These are phyloP conservation scores for Leucania comma DNA, from an alignment of 2,888 invertebrate species.

Conservation along the genomic window DNA sequence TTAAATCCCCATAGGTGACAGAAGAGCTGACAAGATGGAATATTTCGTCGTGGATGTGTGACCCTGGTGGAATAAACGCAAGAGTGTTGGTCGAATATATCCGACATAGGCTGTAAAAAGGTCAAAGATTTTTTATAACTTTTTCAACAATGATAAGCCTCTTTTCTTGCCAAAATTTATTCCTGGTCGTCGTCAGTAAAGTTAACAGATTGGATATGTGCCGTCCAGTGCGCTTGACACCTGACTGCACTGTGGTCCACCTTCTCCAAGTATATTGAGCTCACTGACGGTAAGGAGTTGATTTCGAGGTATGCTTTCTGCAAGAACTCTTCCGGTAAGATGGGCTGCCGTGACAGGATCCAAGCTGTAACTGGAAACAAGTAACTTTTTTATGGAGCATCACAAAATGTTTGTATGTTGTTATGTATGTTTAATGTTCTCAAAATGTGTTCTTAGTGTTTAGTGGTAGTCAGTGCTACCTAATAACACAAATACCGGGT, in stretches of 20 bases:
- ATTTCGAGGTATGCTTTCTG: constrained; percentile 69
- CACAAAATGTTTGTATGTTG: too few species aligned
- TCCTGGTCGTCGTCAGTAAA: constrained; percentile 29
- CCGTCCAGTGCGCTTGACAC: constrained; percentile 81
- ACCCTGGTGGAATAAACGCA: too few species aligned
- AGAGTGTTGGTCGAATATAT: too few species aligned
- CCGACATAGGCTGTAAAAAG: too few species aligned
- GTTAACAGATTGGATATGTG: constrained; percentile 78
- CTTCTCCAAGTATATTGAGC: constrained; percentile 73
- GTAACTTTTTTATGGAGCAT: too few species aligned
- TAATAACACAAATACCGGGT: too few species aligned
- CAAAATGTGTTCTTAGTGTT: too few species aligned
- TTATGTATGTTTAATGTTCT: too few species aligned
- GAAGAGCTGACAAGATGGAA: too few species aligned
- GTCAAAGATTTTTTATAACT: neutral
- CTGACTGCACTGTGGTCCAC: constrained; percentile 74
- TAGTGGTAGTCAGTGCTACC: too few species aligned
- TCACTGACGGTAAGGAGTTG: constrained; percentile 77
- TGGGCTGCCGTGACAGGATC: constrained; percentile 79
- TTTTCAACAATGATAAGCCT: constrained; percentile 40
- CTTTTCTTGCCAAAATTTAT: constrained; percentile 14
- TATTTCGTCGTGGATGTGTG: too few species aligned
- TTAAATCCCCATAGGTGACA: too few species aligned
- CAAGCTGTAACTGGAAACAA: constrained; percentile 79
- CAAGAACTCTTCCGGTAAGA: constrained; percentile 68